Evolutionary conservation across 2,888 invertebrate species (phyloP).

Genomic region (Folsomia manolachei): DNA sequence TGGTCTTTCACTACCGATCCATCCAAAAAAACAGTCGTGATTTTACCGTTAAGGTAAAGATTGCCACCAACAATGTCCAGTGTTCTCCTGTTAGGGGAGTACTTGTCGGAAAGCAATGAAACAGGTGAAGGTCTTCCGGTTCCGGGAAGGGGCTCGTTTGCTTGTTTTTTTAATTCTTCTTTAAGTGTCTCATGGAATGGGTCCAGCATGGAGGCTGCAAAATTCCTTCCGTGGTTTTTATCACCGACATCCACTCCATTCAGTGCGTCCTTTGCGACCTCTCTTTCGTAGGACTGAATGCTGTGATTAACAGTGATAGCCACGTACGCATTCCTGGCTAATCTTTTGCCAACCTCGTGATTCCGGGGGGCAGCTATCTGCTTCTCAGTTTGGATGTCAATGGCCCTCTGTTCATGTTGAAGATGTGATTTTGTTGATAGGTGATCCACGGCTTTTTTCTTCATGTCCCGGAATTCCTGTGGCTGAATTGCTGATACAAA

Average conservation of each 20-base stretch:
- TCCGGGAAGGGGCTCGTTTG: neutral
- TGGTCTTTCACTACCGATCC: conserved; percentile 7
- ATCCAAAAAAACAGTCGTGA: neutral
- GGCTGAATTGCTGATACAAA: neutral
- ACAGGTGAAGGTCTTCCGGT: neutral
- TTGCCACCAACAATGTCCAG: conserved; percentile 8
- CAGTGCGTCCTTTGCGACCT: neutral
- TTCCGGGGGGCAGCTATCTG: neutral
- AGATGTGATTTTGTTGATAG: neutral
- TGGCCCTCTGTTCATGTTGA: neutral
- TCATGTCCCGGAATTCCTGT: neutral
- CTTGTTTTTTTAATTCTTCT: conserved; percentile 2
- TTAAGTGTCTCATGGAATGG: neutral
- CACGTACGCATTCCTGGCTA: neutral
- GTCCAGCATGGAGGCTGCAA: neutral
- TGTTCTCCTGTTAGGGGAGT: conserved; percentile 8
- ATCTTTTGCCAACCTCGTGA: neutral
- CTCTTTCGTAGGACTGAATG: neutral
- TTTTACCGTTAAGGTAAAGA: neutral
- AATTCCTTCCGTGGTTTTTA: neutral
- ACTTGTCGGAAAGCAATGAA: neutral
- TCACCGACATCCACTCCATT: conserved; percentile 16
- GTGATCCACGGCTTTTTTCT: neutral
- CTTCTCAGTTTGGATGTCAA: neutral
- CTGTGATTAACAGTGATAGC: neutral